Percentiles rank a stretch among this genome's conserved stretches.
phyloP scores from a whole-genome alignment of 2,113 vertebrate genomes.

The Empidonax alnorum region DNA sequence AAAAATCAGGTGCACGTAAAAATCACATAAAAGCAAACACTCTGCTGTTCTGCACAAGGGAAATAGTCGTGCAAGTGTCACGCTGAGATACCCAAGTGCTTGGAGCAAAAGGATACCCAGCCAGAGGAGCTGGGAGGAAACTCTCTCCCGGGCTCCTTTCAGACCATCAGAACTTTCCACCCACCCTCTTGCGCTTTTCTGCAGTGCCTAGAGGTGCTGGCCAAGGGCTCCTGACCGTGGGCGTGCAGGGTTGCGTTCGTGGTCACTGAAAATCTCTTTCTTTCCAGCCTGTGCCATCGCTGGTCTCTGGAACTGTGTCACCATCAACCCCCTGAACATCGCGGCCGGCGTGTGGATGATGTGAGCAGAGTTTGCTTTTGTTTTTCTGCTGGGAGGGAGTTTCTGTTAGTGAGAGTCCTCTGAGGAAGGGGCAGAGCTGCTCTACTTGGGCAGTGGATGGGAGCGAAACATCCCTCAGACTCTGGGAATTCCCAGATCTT shows the following conservation, averaged over 20 bases:
- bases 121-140: not conserved
- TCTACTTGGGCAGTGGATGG: rapidly evolving
- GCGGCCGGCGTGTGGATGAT: slow-evolving; percentile 97
- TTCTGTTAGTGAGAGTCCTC: not conserved
- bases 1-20: rapidly evolving
- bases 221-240: not conserved
- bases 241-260: rapidly evolving
- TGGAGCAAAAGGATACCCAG: not conserved
- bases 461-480: rapidly evolving
- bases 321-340: slow-evolving; percentile 93
- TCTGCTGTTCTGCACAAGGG: not conserved
- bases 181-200: not conserved
- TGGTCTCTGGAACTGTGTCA: slow-evolving; percentile 93
- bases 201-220: not conserved
- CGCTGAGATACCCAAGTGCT: not conserved
- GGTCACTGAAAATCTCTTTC: not conserved
- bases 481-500: not conserved
- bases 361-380: slow-evolving; percentile 78
- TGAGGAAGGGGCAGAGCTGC: not conserved
- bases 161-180: not conserved
- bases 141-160: not conserved
- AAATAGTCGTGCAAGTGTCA: not conserved
- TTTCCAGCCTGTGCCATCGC: slow-evolving; percentile 85
- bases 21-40: rapidly evolving
- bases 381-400: not conserved